Evolutionary conservation across 2,113 vertebrate genomes (phyloP), one percentile per base, ranked within the genome.

Genomic region (Silurus glanis): DNA sequence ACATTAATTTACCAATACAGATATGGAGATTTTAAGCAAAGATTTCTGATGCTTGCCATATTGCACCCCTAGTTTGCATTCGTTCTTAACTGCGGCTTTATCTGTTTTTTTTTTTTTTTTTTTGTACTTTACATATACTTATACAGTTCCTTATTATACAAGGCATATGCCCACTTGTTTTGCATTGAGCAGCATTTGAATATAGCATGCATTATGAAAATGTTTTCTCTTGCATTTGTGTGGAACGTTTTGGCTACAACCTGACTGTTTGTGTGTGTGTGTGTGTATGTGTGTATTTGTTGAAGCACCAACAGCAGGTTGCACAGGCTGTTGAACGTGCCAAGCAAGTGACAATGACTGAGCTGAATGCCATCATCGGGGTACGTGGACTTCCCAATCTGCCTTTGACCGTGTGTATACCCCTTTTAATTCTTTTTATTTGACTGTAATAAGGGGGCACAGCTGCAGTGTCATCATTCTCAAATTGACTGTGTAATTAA

Each of bases 311-410:
- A 94, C 98, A 99, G 95, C 98, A 99, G 93, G 98, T 99, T 55
- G 98, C 98, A 21, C 98, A 99, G 93, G 98, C 98, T 69, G 98
- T 99, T 94, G 98, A 99, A 6, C 96, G 98, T 83, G 97, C 98
- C 93, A 99, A 99, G 92, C 98, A 99, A 92, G 98, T 99, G 95
- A 99, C 97, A 55, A 99, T 99, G 98, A 98, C 97, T 3, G 98
- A 99, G 95, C 93, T 99, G 94, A 99, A 99, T 94, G 97, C 98
- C 92, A 99, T 99, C 97, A 99, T 99, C 96, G 98, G 98, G 98
- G 98, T 99, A 99, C 97, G 98, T 99, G 98, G 97, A 97, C 97
- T 99, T 97, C 96, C 97, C 96, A 98, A 94, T 97, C 97, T 97
- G 95, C 98, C 97, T 95, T 96, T 98, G 91, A 97, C 97, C 96